These are phyloP conservation scores for Trissoscelio sp. DNA, from an alignment of 2,888 invertebrate species.

Conservation along the genomic window DNA sequence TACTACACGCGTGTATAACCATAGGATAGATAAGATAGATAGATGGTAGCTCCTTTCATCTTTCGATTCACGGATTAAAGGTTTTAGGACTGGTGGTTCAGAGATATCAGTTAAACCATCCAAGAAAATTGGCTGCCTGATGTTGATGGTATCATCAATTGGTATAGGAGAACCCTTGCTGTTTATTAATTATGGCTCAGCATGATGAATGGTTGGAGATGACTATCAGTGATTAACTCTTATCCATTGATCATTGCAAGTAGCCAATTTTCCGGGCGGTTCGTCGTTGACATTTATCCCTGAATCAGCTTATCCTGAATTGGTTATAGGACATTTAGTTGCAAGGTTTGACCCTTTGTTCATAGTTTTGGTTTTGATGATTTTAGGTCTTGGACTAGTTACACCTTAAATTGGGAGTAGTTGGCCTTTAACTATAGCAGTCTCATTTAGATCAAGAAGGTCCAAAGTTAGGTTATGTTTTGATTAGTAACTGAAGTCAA, in stretches of 20 bases:
- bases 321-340: not conserved
- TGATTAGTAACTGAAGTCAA: too few relatives aligned
- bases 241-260: constrained; percentile 2
- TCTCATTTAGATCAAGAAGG: too few relatives aligned
- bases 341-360: not conserved
- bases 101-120: not conserved
- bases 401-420: not conserved
- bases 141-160: not conserved
- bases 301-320: not conserved
- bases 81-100: not conserved
- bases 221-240: not conserved
- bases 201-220: not conserved
- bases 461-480: too few relatives aligned
- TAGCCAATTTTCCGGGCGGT: constrained; percentile 1
- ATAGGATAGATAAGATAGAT: constrained; percentile 27
- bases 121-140: not conserved
- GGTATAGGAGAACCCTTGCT: not conserved
- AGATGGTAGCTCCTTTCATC: constrained; percentile 18
- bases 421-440: too few relatives aligned
- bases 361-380: not conserved
- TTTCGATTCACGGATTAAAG: not conserved
- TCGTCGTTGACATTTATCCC: not conserved
- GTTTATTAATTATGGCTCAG: not conserved
- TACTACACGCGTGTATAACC: constrained; percentile 41
- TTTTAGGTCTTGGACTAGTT: not conserved